phyloP scores from a whole-genome alignment of 1,140 invertebrate genomes.

The Prorops nasuta region DNA sequence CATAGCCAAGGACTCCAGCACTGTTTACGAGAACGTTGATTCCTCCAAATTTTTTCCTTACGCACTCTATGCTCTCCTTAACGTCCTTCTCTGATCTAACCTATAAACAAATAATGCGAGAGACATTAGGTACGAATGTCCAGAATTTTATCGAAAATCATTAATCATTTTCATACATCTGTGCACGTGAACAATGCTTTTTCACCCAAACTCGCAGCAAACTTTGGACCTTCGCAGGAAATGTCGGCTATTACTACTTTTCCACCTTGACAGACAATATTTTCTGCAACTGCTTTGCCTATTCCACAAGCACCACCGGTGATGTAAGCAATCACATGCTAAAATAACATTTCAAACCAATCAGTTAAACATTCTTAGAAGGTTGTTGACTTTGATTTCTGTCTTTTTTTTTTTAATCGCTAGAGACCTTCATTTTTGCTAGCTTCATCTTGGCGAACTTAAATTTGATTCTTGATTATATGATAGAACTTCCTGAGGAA shows the following conservation, averaged over 20 bases:
- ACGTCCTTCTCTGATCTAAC: conserved; percentile 28
- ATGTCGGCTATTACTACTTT: conserved; percentile 29
- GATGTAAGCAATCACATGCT: conserved; percentile 26
- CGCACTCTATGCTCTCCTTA: conserved; percentile 16
- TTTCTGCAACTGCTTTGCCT: conserved; percentile 27
- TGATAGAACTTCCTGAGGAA: too few species aligned
- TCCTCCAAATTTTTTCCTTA: conserved; percentile 27
- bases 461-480: too few species aligned
- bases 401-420: too few species aligned
- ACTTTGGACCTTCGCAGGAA: conserved; percentile 14
- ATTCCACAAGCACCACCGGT: conserved; percentile 33
- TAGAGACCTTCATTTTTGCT: too few species aligned
- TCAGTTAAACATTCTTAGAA: too few species aligned
- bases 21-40: conserved; percentile 32
- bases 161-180: conserved; percentile 31
- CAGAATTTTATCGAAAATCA: too few species aligned
- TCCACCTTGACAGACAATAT: conserved; percentile 24
- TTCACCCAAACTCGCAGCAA: conserved; percentile 26
- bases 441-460: too few species aligned
- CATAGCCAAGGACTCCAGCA: conserved; percentile 11
- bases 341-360: too few species aligned
- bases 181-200: conserved; percentile 24
- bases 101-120: too few species aligned
- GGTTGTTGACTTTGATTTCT: too few species aligned
- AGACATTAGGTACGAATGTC: not conserved